A percentile compares a stretch with the other conserved stretches of the same genome.
Conservation (phyloP, 2,797 vertebrate genomes). For the Bradypus variegatus region DNA sequence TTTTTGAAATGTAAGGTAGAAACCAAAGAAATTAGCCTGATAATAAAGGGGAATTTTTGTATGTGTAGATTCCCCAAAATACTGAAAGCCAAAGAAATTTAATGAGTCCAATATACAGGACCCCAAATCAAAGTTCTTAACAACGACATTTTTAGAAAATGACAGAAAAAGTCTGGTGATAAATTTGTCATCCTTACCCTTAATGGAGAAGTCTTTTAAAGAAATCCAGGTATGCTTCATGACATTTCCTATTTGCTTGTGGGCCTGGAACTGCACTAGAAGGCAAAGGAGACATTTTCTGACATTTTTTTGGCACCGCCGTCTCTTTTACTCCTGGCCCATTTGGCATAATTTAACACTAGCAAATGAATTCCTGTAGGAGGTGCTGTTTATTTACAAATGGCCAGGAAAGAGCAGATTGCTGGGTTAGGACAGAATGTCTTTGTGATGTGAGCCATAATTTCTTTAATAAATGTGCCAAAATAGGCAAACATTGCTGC, state of each 20-base stretch:
- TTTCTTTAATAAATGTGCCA: slow-evolving; percentile 32
- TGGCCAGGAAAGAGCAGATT: slow-evolving; percentile 38
- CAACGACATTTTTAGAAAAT: neutral
- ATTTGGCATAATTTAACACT: slow-evolving; percentile 37
- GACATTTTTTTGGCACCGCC: neutral
- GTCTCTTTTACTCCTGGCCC: neutral
- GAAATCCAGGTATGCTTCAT: neutral
- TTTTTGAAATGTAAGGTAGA: slow-evolving; percentile 26
- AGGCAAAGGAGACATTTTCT: neutral
- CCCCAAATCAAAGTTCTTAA: neutral
- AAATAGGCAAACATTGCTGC: neutral
- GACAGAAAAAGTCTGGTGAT: neutral
- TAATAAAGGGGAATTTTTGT: neutral
- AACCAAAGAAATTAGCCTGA: neutral
- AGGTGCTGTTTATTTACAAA: slow-evolving; percentile 76
- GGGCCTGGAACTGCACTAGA: neutral
- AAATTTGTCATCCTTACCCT: neutral
- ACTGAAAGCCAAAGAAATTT: neutral
- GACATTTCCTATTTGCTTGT: neutral
- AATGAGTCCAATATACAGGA: neutral
- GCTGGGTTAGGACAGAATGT: slow-evolving; percentile 38
- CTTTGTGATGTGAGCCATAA: slow-evolving; percentile 18
- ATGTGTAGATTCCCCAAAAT: neutral
- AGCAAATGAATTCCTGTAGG: slow-evolving; percentile 70
- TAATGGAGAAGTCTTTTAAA: slow-evolving; percentile 9